Evolutionary conservation across 2,113 vertebrate genomes (phyloP), one percentile per base, ranked within the genome.

Genomic region (Physeter macrocephalus): DNA sequence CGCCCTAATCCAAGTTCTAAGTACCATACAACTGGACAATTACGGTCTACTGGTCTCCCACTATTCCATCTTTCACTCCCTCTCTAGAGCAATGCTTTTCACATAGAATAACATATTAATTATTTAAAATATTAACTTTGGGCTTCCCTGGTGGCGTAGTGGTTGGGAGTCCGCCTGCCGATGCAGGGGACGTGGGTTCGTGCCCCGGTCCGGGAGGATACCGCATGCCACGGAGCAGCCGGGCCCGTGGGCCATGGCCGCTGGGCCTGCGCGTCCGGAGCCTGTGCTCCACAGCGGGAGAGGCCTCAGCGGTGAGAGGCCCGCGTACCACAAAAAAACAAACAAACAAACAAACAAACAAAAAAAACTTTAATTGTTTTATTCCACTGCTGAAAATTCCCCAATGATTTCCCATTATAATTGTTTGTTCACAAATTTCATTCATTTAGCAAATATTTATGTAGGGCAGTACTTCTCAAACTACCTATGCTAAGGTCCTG

Each of bases 391-490:
- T 93, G 31, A 49, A 93, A 93, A 86, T 54, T 88, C 78, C 84
- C 82, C 23, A 75, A 4, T 49, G 54, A 96, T 43, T 78, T 77
- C 54, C 17, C 64, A 64, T 59, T 87, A 89, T 14, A 78, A 83
- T 29, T 34, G 41, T 74, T 64, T 86, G 66, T 36, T 94, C 52
- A 96, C 59, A 92, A 96, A 52, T 90, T 52, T 80, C 67, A 80
- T 78, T 92, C 57, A 89, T 85, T 85, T 75, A 66, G 18, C 67
- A 85, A 88, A 90, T 94, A 71, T 94, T 94, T 75, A 95, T 31
- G 2, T 77, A 90, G 34, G 34, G 31, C 23, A 74, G 18, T 41
- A 27, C 74, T 95, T 82, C 46, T 94, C 36, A 41, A 84, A 90
- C 75, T 78, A 74, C 23, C 20, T 85, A 39, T 64, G 77, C 29